Evolutionary conservation across 2,797 vertebrate genomes (phyloP), one percentile per base, ranked within the genome.

Genomic region (Malacoraja senta): DNA sequence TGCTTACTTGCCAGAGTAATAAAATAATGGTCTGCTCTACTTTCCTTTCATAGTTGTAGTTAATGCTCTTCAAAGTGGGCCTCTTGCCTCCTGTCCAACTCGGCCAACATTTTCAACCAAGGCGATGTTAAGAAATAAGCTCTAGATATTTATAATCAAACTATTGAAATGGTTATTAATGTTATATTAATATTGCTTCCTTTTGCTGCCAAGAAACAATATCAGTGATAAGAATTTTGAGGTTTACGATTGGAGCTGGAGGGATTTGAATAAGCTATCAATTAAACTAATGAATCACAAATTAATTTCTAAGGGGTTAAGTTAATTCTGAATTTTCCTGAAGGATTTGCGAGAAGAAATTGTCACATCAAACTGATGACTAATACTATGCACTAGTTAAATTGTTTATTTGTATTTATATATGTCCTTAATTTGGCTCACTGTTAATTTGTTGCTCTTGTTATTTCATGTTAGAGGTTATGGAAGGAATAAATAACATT

Each of bases 271-370:
- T 24, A 8, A 76, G 6, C 44, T 74, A 15, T 15, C 13, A 8
- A 68, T 10, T 74, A 6, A 38, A n/a, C 35, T 29, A n/a, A 44
- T 12, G 15, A 53, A 29, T 29, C 0, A 1, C 35, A 53, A n/a
- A 92, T 92, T 44, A 8, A 76, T 92, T 92, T 92, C 44, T 9
- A 92, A 74, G 38, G 29, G 71, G 35, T 12, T 91, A 53, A 72
- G 15, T 26, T 12, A 0, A 24, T 53, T 38, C 53, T 26, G 6
- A 15, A 44, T 91, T 74, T 92, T 76, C 21, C 35, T n/a, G 38
- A 44, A 74, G 24, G 90, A 53, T 65, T 32, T 53, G 71, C 32
- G 8, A 74, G 90, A 91, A 91, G 38, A 53, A 74, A 44, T 91
- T 53, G 38, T 17, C 38, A 72, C 35, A 29, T 91, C 6, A 53